Evolutionary conservation across 92 coral and sea anemone species (phyloP), one percentile per base, ranked within the genome.

Genomic region (Zoanthus sansibaricus): DNA sequence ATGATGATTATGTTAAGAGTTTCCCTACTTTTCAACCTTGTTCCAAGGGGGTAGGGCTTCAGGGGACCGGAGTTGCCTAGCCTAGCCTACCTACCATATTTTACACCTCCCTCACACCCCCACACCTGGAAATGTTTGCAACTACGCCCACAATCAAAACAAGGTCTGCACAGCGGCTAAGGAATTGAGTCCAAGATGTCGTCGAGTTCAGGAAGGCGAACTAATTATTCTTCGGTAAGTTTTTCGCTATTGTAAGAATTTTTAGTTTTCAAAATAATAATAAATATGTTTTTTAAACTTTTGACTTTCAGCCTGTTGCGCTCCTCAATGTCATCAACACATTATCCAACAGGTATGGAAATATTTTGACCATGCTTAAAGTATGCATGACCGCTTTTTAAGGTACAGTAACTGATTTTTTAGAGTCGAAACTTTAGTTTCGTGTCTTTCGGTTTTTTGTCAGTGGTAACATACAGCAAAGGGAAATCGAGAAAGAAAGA

Each of bases 401-500:
- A 3, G 18, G 44, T 25, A 25, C 25, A 25, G 15, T 20, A 48
- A 44, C 13, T 45, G 72, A 10, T 1, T 31, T 18, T 25, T 9
- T 10, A 16, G 16, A 37, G 31, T 20, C 12, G 9, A 56, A 0
- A 68, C 20, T 13, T 59, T 16, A 77, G 5, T 68, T 49, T 49
- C 12, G 12, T 37, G 15, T 75, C 33, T 0, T 58, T 78, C 59
- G 9, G 14, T 32, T 64, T 7, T 51, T 32, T 13, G 37, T 46
- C 71, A 95, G 99, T 78, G 97, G 95, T 32, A 89, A 97, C 87
- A 91, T 89, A 71, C 93, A 94, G 70, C 93, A 95, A 78, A 87
- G 99, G 79, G 96, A 91, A 72, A 94, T 89, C 69, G 99, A 97
- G 72, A 93, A 89, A 44, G 98, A 95, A 67, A 88, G 98, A 52